Base-by-base conservation (phyloP, 2,113 vertebrate genomes). In the Pituophis catenifer region DNA sequence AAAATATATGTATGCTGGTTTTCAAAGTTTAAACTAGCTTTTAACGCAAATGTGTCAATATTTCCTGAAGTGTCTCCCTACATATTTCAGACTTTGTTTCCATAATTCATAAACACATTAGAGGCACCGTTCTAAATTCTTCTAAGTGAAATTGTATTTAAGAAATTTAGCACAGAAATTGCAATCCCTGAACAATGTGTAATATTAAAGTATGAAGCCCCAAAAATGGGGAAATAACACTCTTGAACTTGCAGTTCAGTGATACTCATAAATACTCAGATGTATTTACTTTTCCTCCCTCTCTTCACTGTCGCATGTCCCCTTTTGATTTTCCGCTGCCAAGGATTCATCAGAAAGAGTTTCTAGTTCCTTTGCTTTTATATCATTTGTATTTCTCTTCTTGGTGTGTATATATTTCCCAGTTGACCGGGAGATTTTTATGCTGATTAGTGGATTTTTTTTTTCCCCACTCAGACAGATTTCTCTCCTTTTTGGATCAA, bases 331-430 rank as follows among this genome's bases (percentile, higher is more conserved):
- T 44, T 33, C 29, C 0, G 29, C 88, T 93, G n/a, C 13, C 88
- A 48, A 86, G 75, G 24, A 24, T 0, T 2, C 57, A 89, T 89
- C 0, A 87, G 6, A 0, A 87, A 0, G 89, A 62, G 0, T 8
- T 94, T 92, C 90, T 94, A 70, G 57, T 59, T 1, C 3, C 15
- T 92, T 94, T 94, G 12, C 0, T 91, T 95, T 95, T 13, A 38
- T 11, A 53, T 24, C 0, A 29, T 50, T 1, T 91, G 0, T 88
- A 91, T 88, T 86, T 12, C 0, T 12, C 11, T 17, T 86, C 91
- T 58, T 9, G 5, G 4, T 3, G 3, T 21, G 19, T 57, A 91
- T 59, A 13, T 89, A 92, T 92, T 96, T 1, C 48, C 3, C 26
- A 54, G 87, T 86, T 95, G 70, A 53, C 91, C 53, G 55, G 11